Evolutionary conservation across 1,140 invertebrate genomes (phyloP).

Genomic region (Charaxes varanes): DNA sequence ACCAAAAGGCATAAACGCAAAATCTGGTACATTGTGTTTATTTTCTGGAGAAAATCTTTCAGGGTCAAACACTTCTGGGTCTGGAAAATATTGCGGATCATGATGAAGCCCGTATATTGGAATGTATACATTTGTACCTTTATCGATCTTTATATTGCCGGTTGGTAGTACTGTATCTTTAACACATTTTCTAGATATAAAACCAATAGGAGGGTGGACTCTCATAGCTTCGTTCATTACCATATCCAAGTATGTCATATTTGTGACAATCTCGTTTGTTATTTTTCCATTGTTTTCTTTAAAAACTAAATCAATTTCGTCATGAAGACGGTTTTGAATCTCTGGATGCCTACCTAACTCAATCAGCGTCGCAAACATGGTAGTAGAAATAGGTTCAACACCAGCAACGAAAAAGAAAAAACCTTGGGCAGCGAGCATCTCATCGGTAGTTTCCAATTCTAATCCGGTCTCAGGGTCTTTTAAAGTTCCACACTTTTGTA

Average conservation of each 20-base stretch:
- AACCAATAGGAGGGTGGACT: conserved; percentile 51
- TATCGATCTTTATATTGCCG: conserved; percentile 33
- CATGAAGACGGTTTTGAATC: conserved; percentile 69
- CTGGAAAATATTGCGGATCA: conserved; percentile 45
- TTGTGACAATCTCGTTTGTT: conserved; percentile 39
- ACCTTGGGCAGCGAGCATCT: conserved; percentile 49
- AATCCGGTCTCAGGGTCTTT: conserved; percentile 30
- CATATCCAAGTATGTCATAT: conserved; percentile 55
- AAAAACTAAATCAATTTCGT: conserved; percentile 74
- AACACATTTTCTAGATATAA: conserved; percentile 24
- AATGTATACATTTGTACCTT: conserved; percentile 35
- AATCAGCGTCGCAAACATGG: conserved; percentile 61
- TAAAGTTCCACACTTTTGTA: conserved; percentile 28
- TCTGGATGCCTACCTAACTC: conserved; percentile 73
- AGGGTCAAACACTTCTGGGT: conserved; percentile 64
- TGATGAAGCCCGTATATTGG: conserved; percentile 46
- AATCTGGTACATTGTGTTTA: conserved; percentile 22
- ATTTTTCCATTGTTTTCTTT: conserved; percentile 41
- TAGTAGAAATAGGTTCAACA: conserved; percentile 77
- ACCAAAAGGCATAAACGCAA: conserved; percentile 76
- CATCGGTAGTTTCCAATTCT: conserved; percentile 33
- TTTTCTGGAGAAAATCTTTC: conserved; percentile 57
- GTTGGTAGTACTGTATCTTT: conserved; percentile 31
- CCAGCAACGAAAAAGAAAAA: conserved; percentile 73
- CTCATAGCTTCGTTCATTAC: conserved; percentile 63